A percentile compares a stretch with the other conserved stretches of the same genome.
Evolutionary conservation across 2,113 vertebrate genomes (phyloP).

Genomic region (Amia ocellicauda): DNA sequence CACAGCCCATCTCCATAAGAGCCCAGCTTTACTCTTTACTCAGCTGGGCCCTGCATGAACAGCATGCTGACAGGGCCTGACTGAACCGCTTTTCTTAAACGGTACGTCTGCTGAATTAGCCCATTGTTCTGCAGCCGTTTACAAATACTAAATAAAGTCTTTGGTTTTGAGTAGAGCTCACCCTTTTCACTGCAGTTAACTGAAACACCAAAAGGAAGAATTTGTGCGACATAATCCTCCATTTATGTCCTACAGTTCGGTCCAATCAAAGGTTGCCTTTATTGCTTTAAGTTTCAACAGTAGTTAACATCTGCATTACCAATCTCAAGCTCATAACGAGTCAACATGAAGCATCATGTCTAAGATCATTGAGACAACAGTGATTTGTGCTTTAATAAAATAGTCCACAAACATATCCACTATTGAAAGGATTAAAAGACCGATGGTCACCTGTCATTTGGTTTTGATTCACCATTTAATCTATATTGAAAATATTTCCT

Average conservation of each 20-base stretch:
- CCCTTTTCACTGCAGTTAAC: neutral
- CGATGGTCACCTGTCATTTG: no score
- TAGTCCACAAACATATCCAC: no score
- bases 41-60: neutral
- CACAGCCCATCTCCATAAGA: neutral
- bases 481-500: no score
- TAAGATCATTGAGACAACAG: no score
- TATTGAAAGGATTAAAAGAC: no score
- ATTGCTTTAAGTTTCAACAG: neutral
- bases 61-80: neutral
- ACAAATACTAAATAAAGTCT: slow-evolving; percentile 1
- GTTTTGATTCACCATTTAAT: no score
- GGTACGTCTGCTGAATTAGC: slow-evolving; percentile 11
- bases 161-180: slow-evolving; percentile 5
- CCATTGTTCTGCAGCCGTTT: neutral
- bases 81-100: neutral
- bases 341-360: no score
- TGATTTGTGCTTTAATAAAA: no score
- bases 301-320: no score
- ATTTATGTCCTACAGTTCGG: neutral
- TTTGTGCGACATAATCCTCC: neutral
- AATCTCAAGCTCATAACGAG: no score
- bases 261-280: neutral
- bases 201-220: neutral
- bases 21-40: neutral